phyloP scores from a whole-genome alignment of 2,113 vertebrate species.

The Poecile atricapillus region DNA sequence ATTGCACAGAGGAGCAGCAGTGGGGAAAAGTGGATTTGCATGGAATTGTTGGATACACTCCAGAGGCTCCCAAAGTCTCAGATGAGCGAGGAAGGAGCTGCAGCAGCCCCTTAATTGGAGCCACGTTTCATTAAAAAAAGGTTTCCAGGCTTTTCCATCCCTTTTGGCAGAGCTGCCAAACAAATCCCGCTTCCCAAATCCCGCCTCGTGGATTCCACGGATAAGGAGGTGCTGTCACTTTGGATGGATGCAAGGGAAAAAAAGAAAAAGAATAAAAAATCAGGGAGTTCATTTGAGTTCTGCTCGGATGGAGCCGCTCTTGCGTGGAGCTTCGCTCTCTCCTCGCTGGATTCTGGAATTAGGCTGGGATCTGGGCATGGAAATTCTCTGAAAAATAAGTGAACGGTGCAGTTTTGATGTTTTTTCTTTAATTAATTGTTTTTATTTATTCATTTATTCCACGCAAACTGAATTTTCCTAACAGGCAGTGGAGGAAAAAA shows the following conservation, averaged over 20 bases:
- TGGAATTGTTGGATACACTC: constrained; percentile 12
- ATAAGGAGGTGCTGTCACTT: constrained; percentile 3
- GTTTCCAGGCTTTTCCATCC: not conserved
- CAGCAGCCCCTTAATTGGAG: constrained; percentile 33
- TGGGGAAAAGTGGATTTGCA: not conserved
- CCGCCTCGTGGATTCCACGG: not conserved
- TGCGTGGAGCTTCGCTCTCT: not conserved
- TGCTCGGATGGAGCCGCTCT: not conserved
- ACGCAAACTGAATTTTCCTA: not conserved
- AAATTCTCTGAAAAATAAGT: not conserved
- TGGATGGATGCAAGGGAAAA: not conserved
- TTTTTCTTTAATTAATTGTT: not conserved
- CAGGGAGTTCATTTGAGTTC: not conserved
- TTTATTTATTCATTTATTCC: not conserved
- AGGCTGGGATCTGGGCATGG: not conserved
- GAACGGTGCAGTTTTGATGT: not conserved
- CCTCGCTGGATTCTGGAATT: not conserved
- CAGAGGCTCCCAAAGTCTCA: constrained; percentile 3
- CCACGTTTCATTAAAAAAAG: not conserved
- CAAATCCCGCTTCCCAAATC: not conserved
- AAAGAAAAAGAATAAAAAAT: accelerated
- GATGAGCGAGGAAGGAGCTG: not conserved
- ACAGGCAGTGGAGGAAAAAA: not conserved
- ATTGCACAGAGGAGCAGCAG: not conserved
- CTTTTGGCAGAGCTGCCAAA: not conserved